Evolutionary conservation across 2,113 vertebrate genomes (phyloP).

Genomic region (Leucopsar rothschildi): DNA sequence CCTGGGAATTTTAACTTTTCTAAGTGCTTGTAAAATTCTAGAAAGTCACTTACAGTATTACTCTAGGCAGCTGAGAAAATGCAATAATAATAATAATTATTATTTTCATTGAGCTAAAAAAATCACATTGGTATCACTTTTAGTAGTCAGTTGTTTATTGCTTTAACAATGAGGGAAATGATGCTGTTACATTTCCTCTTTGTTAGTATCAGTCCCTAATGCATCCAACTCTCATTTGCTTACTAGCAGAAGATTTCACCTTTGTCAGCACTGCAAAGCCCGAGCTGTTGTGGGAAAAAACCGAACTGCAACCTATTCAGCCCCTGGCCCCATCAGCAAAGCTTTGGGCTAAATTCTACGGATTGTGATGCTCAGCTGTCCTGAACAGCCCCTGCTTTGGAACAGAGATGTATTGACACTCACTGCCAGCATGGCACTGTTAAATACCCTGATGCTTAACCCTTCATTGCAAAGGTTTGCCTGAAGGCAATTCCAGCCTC

Average conservation of each 20-base stretch:
- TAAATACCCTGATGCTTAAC: neutral
- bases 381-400: slow-evolving; percentile 14
- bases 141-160: neutral
- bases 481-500: neutral
- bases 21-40: neutral
- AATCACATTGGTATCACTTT: neutral
- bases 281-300: slow-evolving; percentile 3
- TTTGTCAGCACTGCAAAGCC: slow-evolving; percentile 47
- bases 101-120: neutral
- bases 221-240: neutral
- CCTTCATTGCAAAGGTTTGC: neutral
- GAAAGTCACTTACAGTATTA: neutral
- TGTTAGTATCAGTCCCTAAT: neutral
- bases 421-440: neutral
- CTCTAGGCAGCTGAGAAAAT: neutral
- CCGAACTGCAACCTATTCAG: neutral
- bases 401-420: neutral
- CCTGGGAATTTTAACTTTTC: neutral
- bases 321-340: slow-evolving; percentile 48
- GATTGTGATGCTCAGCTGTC: slow-evolving; percentile 17
- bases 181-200: slow-evolving; percentile 23
- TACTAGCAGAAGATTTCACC: slow-evolving; percentile 47
- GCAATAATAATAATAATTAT: neutral
- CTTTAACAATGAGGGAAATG: neutral
- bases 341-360: slow-evolving; percentile 9